These are phyloP conservation scores for Larimichthys polyactis DNA, from an alignment of 2,113 vertebrate species.

Conservation along the genomic window DNA sequence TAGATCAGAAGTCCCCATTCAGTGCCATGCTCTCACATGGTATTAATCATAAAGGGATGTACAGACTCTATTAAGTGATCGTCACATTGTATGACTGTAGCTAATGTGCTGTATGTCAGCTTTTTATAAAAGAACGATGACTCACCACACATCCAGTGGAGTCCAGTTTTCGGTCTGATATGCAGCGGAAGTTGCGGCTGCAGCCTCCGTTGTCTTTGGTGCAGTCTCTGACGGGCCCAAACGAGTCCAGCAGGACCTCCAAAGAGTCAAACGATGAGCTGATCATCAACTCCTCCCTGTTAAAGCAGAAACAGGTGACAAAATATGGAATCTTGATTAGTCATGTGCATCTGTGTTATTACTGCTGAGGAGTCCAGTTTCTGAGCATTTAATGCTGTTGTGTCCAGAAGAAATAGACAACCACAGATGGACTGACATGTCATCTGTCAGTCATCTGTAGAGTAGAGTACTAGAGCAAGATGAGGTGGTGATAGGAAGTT, in stretches of 20 bases:
- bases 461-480: too few species aligned
- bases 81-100: neutral
- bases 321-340: neutral
- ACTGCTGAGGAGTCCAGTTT: neutral
- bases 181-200: slow-evolving; percentile 98
- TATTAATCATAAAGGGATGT: slow-evolving; percentile 28
- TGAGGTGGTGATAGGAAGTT: neutral
- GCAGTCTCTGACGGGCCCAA: slow-evolving; percentile 96
- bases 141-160: slow-evolving; percentile 96
- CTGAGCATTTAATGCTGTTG: neutral
- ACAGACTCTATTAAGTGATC: neutral
- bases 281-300: slow-evolving; percentile 97
- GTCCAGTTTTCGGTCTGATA: slow-evolving; percentile 96
- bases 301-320: neutral
- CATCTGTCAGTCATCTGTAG: too few species aligned
- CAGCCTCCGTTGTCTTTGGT: slow-evolving; percentile 96
- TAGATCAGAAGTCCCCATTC: slow-evolving; percentile 19
- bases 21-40: neutral
- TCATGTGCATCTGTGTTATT: neutral
- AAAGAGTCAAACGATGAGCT: slow-evolving; percentile 98
- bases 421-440: too few species aligned
- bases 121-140: slow-evolving; percentile 37
- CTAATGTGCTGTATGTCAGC: neutral
- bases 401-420: too few species aligned
- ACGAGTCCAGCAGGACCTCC: slow-evolving; percentile 97